phyloP scores from a whole-genome alignment of 2,888 invertebrate species.

The Rutpela maculata region DNA sequence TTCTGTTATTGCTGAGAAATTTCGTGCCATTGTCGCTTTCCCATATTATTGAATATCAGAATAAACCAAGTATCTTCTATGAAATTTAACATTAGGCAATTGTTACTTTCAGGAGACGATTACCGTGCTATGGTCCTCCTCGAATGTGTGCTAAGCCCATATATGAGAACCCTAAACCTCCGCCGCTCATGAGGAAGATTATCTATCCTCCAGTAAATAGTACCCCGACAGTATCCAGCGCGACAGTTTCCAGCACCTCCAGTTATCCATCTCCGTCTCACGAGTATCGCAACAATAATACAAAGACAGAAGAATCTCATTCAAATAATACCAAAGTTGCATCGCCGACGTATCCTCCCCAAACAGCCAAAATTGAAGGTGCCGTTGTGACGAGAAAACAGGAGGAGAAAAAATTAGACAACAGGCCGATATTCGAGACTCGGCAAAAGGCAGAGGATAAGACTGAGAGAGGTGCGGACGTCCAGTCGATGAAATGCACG shows the following conservation, averaged over 20 bases:
- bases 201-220: not conserved
- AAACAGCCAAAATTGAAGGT: not conserved
- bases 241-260: not conserved
- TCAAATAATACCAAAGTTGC: not conserved
- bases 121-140: not conserved
- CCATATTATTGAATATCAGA: too few species aligned
- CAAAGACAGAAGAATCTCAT: not conserved
- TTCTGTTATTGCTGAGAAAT: too few species aligned
- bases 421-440: not conserved
- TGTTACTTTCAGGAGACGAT: conserved; percentile 16
- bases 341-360: not conserved
- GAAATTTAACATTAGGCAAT: too few species aligned
- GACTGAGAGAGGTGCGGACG: not conserved
- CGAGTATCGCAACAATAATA: not conserved
- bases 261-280: not conserved
- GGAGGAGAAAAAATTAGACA: not conserved
- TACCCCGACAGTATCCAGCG: not conserved
- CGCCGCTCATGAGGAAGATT: conserved; percentile 3
- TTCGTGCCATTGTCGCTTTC: too few species aligned
- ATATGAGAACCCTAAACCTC: not conserved
- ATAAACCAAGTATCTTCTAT: too few species aligned
- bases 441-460: not conserved
- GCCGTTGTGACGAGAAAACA: not conserved
- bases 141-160: not conserved
- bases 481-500: not conserved